Base-by-base conservation (phyloP, 2,797 vertebrate genomes). In the Geotrypetes seraphini region DNA sequence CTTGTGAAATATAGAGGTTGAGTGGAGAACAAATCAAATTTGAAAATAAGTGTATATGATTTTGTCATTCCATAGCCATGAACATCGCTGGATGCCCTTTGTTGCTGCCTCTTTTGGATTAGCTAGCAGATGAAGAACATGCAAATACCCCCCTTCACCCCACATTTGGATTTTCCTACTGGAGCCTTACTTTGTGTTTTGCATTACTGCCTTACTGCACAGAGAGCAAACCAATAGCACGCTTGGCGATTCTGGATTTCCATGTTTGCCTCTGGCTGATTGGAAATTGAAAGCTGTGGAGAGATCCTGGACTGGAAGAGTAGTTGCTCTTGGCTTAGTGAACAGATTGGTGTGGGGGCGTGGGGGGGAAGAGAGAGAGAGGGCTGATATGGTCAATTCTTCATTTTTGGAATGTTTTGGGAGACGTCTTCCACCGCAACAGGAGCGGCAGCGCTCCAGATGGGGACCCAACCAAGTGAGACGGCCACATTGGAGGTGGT, bases 391-490 rank as follows among this genome's bases (percentile, higher is more conserved):
- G 86, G 75, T 71, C 53, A 63, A 66, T 4, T 45, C 69, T 45
- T 52, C 62, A 10, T 56, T 86, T 36, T 50, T 84, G 76, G 74
- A 84, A 69, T 85, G 81, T 73, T 86, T 88, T 39, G 53, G 77
- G 53, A 33, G 53, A 36, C 56, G 36, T 14, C 47, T 24, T 6
- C 20, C 35, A 8, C 47, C 19, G 20, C 28, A 22, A 3, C 33
- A 1, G 7, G 19, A 3, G 6, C 29, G 17, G 21, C 36, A 28
- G 5, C 27, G 3, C 15, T 56, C 60, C 54, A 62, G 28, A 28
- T 64, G 50, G 57, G 47, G 58, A 53, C 39, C 16, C 51, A 19
- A 32, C 52, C 53, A 39, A 39, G 17, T 29, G 61, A 29, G 37
- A 36, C 53, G 36, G n/a, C 17, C 11, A 3, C 66, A 29, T 52